phyloP scores from a whole-genome alignment of 2,888 invertebrate species.

The Scaptomyza reducta region DNA sequence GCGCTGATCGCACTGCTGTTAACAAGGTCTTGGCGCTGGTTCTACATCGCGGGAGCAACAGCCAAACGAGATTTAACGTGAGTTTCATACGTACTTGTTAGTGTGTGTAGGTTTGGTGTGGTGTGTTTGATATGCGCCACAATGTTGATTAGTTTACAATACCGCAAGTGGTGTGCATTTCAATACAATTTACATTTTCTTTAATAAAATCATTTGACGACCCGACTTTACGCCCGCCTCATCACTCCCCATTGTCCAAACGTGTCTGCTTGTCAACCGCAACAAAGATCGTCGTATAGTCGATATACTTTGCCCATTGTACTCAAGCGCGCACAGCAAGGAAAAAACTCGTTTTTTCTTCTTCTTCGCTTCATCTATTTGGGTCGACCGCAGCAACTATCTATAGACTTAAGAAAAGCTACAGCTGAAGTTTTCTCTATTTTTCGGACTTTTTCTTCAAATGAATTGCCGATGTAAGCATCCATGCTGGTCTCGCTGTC shows the following conservation, averaged over 20 bases:
- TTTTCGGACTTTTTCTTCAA: conserved; percentile 18
- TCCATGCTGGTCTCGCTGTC: conserved; percentile 1
- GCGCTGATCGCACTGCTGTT: conserved; percentile 88
- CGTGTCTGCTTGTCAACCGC: conserved; percentile 29
- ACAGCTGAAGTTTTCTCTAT: conserved; percentile 51
- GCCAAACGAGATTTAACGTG: conserved; percentile 88
- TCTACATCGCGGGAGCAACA: conserved; percentile 90
- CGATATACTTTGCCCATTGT: conserved; percentile 59
- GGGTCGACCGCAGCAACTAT: conserved; percentile 57
- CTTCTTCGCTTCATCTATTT: conserved; percentile 43
- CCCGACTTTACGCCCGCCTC: conserved; percentile 1
- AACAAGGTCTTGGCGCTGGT: conserved; percentile 90
- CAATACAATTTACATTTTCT: conserved; percentile 70
- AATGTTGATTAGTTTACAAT: conserved; percentile 67
- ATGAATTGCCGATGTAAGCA: conserved; percentile 26
- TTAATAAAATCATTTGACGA: conserved; percentile 65
- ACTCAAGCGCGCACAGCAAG: conserved; percentile 36
- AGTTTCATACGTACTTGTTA: conserved; percentile 53
- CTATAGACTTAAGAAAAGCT: conserved; percentile 45
- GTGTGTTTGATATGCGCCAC: conserved; percentile 9
- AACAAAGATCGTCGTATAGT: conserved; percentile 31
- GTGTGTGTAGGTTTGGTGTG: neutral
- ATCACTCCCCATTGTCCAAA: neutral
- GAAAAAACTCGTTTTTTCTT: conserved; percentile 58
- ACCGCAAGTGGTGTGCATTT: conserved; percentile 74